Percentiles rank a stretch among this genome's conserved stretches.
phyloP scores from a whole-genome alignment of 2,113 vertebrate genomes.

The Pitta sordida region DNA sequence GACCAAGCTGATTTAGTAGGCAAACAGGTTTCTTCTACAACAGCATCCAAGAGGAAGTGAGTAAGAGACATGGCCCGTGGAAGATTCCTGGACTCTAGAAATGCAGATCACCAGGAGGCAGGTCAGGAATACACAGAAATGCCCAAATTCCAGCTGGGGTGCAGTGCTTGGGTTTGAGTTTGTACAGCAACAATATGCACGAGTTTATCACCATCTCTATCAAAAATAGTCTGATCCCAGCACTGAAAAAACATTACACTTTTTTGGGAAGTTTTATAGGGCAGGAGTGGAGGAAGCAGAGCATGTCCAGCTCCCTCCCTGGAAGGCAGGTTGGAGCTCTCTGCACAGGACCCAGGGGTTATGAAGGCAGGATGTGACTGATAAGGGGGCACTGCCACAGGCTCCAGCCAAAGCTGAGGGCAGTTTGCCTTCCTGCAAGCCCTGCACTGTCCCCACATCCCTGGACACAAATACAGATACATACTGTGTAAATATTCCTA shows the following conservation, averaged over 20 bases:
- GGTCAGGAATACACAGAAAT: background rate
- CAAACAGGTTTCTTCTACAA: fast-evolving
- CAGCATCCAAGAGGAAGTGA: background rate
- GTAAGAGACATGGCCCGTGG: background rate
- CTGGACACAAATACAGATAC: background rate
- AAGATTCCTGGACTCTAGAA: background rate
- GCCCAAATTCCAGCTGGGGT: background rate
- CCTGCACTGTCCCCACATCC: background rate
- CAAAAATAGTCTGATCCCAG: background rate
- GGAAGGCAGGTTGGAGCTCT: background rate
- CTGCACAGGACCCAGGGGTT: background rate
- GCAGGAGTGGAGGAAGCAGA: fast-evolving
- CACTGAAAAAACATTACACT: background rate
- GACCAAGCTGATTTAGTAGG: background rate
- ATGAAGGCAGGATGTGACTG: background rate
- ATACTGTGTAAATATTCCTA: background rate
- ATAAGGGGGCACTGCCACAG: fast-evolving
- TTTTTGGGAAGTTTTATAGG: background rate
- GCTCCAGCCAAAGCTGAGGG: background rate
- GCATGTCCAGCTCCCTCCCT: background rate
- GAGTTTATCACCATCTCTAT: background rate
- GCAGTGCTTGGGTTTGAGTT: background rate
- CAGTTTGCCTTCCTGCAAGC: too few species aligned
- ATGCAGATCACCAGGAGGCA: fast-evolving
- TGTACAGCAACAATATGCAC: background rate